Percentiles rank a stretch among this genome's conserved stretches.
These are phyloP conservation scores for Acanthurus leucopareius DNA, from an alignment of 2,797 vertebrate genomes.

Conservation along the genomic window DNA sequence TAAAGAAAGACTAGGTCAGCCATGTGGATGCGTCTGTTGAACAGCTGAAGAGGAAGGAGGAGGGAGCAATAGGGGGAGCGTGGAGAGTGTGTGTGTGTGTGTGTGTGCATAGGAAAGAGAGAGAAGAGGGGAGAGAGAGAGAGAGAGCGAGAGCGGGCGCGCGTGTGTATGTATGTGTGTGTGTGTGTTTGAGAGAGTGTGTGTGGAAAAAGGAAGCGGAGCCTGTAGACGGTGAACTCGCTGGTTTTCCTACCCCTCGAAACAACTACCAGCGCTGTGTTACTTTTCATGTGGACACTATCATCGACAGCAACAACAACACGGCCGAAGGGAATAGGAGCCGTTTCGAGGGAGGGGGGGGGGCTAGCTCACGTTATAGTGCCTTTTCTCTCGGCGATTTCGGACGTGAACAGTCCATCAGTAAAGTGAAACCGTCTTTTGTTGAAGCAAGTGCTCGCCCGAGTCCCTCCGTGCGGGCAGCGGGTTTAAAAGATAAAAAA, in stretches of 20 bases:
- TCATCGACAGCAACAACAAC: slow-evolving; percentile 58
- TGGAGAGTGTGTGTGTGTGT: slow-evolving; percentile 45
- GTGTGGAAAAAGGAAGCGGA: slow-evolving; percentile 85
- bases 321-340: slow-evolving; percentile 68
- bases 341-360: slow-evolving; percentile 51
- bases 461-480: slow-evolving; percentile 73
- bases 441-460: slow-evolving; percentile 89
- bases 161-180: slow-evolving; percentile 53
- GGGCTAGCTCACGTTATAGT: slow-evolving; percentile 26
- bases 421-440: slow-evolving; percentile 91
- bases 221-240: slow-evolving; percentile 85
- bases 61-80: slow-evolving; percentile 75
- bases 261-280: slow-evolving; percentile 73
- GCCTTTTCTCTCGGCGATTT: slow-evolving; percentile 55
- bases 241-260: slow-evolving; percentile 83
- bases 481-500: slow-evolving; percentile 31
- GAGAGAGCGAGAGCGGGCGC: slow-evolving; percentile 49
- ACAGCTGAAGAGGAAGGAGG: slow-evolving; percentile 86
- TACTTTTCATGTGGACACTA: slow-evolving; percentile 79
- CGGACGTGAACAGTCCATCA: slow-evolving; percentile 74
- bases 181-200: slow-evolving; percentile 56
- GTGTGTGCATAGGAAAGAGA: slow-evolving; percentile 71
- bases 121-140: slow-evolving; percentile 47
- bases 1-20: slow-evolving; percentile 92
- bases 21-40: slow-evolving; percentile 93